Evolutionary conservation across 2,888 invertebrate species (phyloP).

Genomic region (Acanthoscelides obtectus): DNA sequence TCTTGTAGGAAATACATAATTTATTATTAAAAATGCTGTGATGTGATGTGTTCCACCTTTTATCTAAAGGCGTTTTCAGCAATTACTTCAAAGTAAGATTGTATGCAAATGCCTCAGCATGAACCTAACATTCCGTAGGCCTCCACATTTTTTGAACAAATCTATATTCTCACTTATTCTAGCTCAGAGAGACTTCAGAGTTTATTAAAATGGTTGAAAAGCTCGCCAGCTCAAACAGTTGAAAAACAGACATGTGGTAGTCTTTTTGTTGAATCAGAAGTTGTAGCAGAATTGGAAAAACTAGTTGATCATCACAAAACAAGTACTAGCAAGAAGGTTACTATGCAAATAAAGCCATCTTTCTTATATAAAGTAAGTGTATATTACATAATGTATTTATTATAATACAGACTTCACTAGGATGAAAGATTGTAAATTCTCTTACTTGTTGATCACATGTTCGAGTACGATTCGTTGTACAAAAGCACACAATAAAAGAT

Average conservation of each 20-base stretch:
- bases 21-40: no score
- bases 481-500: no score
- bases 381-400: neutral
- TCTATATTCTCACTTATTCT: conserved; percentile 18
- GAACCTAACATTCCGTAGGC: no score
- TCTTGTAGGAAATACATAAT: no score
- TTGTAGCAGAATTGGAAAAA: conserved; percentile 53
- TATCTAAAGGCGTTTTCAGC: no score
- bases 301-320: conserved; percentile 43
- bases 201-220: conserved; percentile 64
- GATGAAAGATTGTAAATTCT: neutral
- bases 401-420: neutral
- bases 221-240: conserved; percentile 59
- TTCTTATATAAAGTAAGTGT: conserved; percentile 17
- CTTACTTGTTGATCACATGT: neutral
- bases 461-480: neutral
- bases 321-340: conserved; percentile 48
- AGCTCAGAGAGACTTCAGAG: conserved; percentile 52
- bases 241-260: conserved; percentile 67
- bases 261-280: conserved; percentile 64
- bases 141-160: no score
- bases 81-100: no score
- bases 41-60: no score
- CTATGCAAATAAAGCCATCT: neutral
- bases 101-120: no score